A percentile compares a stretch with the other conserved stretches of the same genome.
Evolutionary conservation across 2,797 vertebrate species (phyloP).

Genomic region (Dipus sagitta): DNA sequence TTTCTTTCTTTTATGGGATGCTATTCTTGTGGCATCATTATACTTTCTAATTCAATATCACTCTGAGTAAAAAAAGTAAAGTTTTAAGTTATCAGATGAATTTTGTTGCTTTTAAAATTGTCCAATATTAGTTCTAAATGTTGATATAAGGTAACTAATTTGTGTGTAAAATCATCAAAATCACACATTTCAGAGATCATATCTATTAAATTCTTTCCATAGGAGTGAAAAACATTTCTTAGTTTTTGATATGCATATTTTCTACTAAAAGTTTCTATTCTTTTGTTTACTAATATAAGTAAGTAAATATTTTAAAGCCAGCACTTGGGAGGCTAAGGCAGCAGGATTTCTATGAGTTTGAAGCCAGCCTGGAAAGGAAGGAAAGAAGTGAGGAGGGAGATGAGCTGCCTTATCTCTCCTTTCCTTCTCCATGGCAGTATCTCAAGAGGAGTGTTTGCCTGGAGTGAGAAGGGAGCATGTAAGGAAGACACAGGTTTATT

Average conservation of each 20-base stretch:
- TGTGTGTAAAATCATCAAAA: neutral
- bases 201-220: constrained; percentile 2
- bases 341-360: neutral
- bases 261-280: neutral
- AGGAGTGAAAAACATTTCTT: neutral
- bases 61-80: neutral
- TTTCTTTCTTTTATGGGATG: neutral
- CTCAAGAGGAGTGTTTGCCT: neutral
- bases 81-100: neutral
- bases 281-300: neutral
- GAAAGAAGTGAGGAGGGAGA: neutral
- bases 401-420: neutral
- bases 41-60: neutral
- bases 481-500: neutral
- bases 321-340: neutral
- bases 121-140: neutral
- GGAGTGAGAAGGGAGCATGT: neutral
- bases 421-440: neutral
- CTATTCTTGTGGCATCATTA: neutral
- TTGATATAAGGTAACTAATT: neutral
- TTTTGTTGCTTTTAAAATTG: neutral
- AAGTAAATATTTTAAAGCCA: neutral
- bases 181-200: neutral
- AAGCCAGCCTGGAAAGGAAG: neutral
- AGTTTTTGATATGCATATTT: neutral